Conservation (phyloP, 2,888 invertebrate genomes). For the Andricus curvator region DNA sequence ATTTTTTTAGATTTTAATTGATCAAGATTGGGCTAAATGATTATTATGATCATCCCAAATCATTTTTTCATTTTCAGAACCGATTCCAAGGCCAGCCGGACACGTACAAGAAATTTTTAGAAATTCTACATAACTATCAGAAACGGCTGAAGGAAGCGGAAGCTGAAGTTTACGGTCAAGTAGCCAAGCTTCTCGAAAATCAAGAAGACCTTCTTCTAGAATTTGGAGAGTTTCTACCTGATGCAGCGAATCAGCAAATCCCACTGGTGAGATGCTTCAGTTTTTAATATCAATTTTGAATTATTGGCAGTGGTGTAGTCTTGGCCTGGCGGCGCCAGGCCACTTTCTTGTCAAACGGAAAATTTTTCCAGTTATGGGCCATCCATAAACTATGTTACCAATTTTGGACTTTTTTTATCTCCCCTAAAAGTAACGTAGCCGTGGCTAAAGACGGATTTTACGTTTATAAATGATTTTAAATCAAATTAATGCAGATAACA, state of each 20-base stretch:
- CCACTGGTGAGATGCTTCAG: conserved; percentile 70
- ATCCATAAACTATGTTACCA: too few species aligned
- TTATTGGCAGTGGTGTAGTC: too few species aligned
- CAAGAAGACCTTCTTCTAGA: conserved; percentile 97
- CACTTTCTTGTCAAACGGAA: too few species aligned
- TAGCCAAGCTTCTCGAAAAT: conserved; percentile 97
- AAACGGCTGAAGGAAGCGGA: conserved; percentile 93
- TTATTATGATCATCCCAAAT: conserved; percentile 29
- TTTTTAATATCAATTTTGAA: conserved; percentile 42
- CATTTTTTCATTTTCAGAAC: conserved; percentile 81
- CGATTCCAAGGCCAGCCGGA: conserved; percentile 98
- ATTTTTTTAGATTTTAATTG: neutral
- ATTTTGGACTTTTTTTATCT: too few species aligned
- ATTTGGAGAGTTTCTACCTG: conserved; percentile 98
- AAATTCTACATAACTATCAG: conserved; percentile 98
- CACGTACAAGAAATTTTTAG: conserved; percentile 98
- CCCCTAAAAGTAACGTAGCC: too few species aligned
- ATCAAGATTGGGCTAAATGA: too few species aligned
- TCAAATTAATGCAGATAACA: too few species aligned
- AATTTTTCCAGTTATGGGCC: too few species aligned
- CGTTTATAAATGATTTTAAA: too few species aligned
- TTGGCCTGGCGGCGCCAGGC: too few species aligned
- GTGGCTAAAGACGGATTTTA: too few species aligned
- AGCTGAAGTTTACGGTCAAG: conserved; percentile 96
- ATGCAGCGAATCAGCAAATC: conserved; percentile 87